Evolutionary conservation across 2,888 invertebrate species (phyloP).

Genomic region (Hemicrepidius hirtus): DNA sequence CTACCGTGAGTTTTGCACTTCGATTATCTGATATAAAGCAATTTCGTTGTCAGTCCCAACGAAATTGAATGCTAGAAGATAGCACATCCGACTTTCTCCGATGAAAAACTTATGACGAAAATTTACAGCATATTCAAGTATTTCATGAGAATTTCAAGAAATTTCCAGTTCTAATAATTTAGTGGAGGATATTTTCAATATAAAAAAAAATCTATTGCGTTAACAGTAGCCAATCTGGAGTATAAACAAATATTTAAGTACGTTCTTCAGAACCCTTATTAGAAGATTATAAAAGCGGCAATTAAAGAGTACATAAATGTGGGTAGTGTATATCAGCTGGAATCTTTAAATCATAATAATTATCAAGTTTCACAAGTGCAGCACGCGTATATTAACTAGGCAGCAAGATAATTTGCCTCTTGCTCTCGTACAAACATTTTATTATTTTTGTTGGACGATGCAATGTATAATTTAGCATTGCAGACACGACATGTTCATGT

Average conservation of each 20-base stretch:
- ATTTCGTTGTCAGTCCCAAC: too few species aligned
- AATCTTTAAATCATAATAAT: conserved; percentile 44
- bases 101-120: too few species aligned
- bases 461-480: conserved; percentile 40
- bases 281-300: conserved; percentile 35
- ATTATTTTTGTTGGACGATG: conserved; percentile 33
- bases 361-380: conserved; percentile 40
- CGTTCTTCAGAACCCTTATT: conserved; percentile 6
- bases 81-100: too few species aligned
- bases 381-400: conserved; percentile 43
- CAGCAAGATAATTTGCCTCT: conserved; percentile 14
- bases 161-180: too few species aligned
- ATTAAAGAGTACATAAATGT: conserved; percentile 40
- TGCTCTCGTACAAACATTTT: conserved; percentile 7
- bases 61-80: too few species aligned
- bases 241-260: background rate
- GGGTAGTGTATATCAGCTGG: too few species aligned
- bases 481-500: conserved; percentile 33
- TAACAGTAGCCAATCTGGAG: background rate
- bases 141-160: too few species aligned
- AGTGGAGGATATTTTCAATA: too few species aligned
- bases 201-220: too few species aligned
- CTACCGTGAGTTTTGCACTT: too few species aligned
- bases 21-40: too few species aligned
- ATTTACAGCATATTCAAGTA: too few species aligned